A percentile compares a stretch with the other conserved stretches of the same genome.
Conservation (phyloP, 2,113 vertebrate species). For the Hymenochirus boettgeri region DNA sequence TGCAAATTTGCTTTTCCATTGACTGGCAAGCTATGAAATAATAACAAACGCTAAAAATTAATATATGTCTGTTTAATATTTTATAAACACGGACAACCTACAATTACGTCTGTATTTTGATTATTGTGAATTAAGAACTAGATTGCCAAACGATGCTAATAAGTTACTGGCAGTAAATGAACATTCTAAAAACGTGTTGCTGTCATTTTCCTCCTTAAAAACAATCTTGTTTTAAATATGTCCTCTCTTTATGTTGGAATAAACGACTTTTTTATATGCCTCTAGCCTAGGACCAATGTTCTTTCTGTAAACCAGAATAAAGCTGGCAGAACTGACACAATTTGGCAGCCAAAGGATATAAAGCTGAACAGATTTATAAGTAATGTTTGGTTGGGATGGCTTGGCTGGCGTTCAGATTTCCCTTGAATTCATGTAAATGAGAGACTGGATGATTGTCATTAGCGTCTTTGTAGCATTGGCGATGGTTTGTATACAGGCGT, state of each 20-base stretch:
- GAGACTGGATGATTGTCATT: slow-evolving; percentile 39
- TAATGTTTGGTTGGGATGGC: slow-evolving; percentile 19
- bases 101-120: slow-evolving; percentile 20
- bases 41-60: slow-evolving; percentile 8
- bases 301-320: slow-evolving; percentile 12
- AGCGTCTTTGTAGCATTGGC: slow-evolving; percentile 16
- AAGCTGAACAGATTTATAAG: slow-evolving; percentile 35
- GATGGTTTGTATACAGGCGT: slow-evolving; percentile 2
- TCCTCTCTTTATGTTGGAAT: slow-evolving; percentile 16
- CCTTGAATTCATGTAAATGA: slow-evolving; percentile 38
- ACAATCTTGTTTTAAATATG: slow-evolving; percentile 16
- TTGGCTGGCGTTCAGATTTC: slow-evolving; percentile 32
- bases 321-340: slow-evolving; percentile 16
- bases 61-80: slow-evolving; percentile 4
- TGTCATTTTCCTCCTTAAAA: slow-evolving; percentile 9
- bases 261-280: neutral
- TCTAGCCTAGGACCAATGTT: slow-evolving; percentile 19
- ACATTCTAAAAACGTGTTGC: slow-evolving; percentile 22
- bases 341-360: slow-evolving; percentile 21
- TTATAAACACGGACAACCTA: slow-evolving; percentile 1
- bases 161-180: slow-evolving; percentile 9
- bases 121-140: slow-evolving; percentile 26
- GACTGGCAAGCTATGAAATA: slow-evolving; percentile 10
- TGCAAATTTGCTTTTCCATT: slow-evolving; percentile 7
- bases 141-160: neutral